Conservation (phyloP, 2,888 invertebrate genomes). For the Timandra comae region DNA sequence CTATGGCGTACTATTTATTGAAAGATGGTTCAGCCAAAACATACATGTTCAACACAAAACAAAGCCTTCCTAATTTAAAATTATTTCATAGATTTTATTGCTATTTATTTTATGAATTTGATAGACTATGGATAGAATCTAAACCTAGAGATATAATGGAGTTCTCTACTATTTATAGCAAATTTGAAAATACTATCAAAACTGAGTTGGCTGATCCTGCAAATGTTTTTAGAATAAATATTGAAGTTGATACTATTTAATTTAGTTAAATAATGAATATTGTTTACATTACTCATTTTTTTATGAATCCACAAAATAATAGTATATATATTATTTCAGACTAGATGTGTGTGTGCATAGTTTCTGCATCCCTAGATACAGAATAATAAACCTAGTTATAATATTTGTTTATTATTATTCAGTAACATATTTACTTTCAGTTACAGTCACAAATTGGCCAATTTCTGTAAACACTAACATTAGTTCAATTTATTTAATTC, state of each 20-base stretch:
- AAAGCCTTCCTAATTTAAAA: constrained; percentile 79
- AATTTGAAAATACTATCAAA: constrained; percentile 87
- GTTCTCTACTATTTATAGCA: constrained; percentile 90
- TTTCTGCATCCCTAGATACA: too few relatives aligned
- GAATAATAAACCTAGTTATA: too few relatives aligned
- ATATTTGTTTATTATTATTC: too few relatives aligned
- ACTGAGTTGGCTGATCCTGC: constrained; percentile 80
- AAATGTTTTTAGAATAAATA: constrained; percentile 86
- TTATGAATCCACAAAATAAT: too few relatives aligned
- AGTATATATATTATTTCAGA: too few relatives aligned
- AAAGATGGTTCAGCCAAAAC: constrained; percentile 89
- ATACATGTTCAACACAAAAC: constrained; percentile 91
- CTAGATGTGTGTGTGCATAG: too few relatives aligned
- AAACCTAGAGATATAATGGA: constrained; percentile 97
- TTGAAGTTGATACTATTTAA: constrained; percentile 81
- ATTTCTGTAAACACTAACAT: too few relatives aligned
- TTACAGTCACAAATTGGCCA: too few relatives aligned
- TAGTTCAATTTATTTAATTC: too few relatives aligned
- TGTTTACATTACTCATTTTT: too few relatives aligned
- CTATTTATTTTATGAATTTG: constrained; percentile 95
- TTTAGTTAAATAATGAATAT: too few relatives aligned
- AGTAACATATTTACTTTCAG: too few relatives aligned
- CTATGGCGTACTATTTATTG: constrained; percentile 89
- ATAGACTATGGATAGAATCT: constrained; percentile 94
- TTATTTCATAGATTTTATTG: constrained; percentile 96